phyloP scores from a whole-genome alignment of 2,113 vertebrate genomes.

The Corythoichthys intestinalis region DNA sequence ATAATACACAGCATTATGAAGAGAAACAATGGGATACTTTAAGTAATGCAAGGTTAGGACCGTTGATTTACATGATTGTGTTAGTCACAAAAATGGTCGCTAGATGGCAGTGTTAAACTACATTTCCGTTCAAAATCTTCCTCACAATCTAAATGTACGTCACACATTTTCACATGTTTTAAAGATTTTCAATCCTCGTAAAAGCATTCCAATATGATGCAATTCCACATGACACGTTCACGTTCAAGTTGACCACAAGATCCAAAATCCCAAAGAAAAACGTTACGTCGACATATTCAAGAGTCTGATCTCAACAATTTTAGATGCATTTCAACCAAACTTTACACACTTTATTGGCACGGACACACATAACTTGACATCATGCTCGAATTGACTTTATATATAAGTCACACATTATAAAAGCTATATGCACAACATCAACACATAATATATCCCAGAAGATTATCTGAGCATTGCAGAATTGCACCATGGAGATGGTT shows the following conservation, averaged over 20 bases:
- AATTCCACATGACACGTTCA: not conserved
- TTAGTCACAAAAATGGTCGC: slow-evolving; percentile 25
- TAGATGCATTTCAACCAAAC: slow-evolving; percentile 42
- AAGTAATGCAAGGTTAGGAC: not conserved
- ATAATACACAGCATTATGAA: not conserved
- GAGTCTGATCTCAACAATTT: slow-evolving; percentile 11
- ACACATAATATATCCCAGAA: slow-evolving; percentile 46
- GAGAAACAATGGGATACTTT: not conserved
- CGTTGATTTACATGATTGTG: not conserved
- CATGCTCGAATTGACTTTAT: slow-evolving; percentile 65
- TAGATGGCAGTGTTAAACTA: slow-evolving; percentile 58
- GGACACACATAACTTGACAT: slow-evolving; percentile 53
- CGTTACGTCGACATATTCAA: slow-evolving; percentile 3
- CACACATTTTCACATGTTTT: not conserved
- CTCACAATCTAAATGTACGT: not conserved
- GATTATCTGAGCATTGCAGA: slow-evolving; percentile 62
- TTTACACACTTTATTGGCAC: slow-evolving; percentile 62
- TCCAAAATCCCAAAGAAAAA: not conserved
- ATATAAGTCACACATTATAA: slow-evolving; percentile 65
- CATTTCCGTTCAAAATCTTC: slow-evolving; percentile 11
- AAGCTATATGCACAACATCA: slow-evolving; percentile 55
- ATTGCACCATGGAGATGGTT: slow-evolving; percentile 58
- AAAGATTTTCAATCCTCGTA: not conserved
- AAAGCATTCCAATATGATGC: slow-evolving; percentile 3
- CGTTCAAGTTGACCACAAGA: not conserved